Evolutionary conservation across 1,140 invertebrate genomes (phyloP).

Genomic region (Laodelphax striatellus): DNA sequence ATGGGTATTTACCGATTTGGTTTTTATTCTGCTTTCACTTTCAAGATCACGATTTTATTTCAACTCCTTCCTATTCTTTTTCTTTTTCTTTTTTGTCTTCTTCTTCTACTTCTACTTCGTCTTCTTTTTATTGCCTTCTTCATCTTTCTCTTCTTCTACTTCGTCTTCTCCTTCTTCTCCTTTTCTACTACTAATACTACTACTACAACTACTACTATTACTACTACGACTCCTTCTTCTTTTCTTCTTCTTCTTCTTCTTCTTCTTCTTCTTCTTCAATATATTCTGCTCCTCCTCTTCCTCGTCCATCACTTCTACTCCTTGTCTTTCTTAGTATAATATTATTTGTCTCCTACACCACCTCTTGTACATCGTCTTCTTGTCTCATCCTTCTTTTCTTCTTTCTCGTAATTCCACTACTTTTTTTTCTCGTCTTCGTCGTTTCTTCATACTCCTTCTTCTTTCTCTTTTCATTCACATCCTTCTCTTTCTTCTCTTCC

Average conservation of each 20-base stretch:
- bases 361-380: background rate
- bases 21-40: background rate
- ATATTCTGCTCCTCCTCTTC: background rate
- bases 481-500: background rate
- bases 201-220: no score
- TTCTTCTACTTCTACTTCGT: background rate
- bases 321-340: background rate
- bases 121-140: background rate
- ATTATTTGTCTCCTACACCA: background rate
- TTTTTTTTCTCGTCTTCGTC: no score
- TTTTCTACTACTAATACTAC: no score
- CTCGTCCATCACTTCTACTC: background rate
- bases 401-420: background rate
- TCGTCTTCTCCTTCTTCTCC: background rate
- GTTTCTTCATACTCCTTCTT: background rate
- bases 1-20: background rate
- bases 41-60: background rate
- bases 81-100: background rate
- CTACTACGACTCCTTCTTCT: background rate
- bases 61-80: no score
- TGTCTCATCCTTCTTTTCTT: background rate
- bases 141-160: background rate
- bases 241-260: background rate
- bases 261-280: background rate
- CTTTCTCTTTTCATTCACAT: background rate